Percentiles rank a stretch among this genome's conserved stretches.
Conservation (phyloP, 2,888 invertebrate genomes). For the Phengaris alcon region DNA sequence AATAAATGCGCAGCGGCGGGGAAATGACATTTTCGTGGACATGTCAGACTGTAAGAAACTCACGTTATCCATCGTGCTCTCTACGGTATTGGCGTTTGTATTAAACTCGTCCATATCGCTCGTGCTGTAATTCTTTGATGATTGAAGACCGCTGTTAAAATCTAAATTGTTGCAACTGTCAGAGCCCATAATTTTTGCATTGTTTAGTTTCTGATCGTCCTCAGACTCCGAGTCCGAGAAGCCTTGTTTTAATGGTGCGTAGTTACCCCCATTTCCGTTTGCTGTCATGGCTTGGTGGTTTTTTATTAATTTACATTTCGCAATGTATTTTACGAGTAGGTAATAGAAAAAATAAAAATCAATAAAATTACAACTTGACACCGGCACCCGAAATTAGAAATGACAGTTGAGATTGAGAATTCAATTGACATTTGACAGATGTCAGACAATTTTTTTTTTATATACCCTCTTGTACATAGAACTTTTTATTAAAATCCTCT, state of each 20-base stretch:
- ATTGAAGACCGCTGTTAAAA: slow-evolving; percentile 68
- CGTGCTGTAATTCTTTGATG: slow-evolving; percentile 67
- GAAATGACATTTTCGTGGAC: slow-evolving; percentile 81
- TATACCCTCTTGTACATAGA: no score
- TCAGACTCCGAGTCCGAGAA: slow-evolving; percentile 89
- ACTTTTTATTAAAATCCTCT: no score
- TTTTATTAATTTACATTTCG: slow-evolving; percentile 36
- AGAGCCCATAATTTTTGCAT: slow-evolving; percentile 57
- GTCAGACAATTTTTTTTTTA: neutral
- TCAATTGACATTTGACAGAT: neutral
- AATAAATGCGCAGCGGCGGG: slow-evolving; percentile 84
- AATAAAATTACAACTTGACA: slow-evolving; percentile 3
- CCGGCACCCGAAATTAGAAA: neutral
- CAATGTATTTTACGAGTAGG: neutral
- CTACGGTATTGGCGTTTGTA: slow-evolving; percentile 68
- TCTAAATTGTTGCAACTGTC: slow-evolving; percentile 70
- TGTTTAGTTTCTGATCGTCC: slow-evolving; percentile 78
- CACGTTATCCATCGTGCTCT: slow-evolving; percentile 73
- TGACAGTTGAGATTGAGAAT: neutral
- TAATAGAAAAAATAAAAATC: slow-evolving; percentile 21
- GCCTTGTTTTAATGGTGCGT: slow-evolving; percentile 87
- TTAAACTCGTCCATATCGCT: slow-evolving; percentile 74
- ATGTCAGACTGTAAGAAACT: slow-evolving; percentile 71
- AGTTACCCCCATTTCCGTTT: slow-evolving; percentile 77
- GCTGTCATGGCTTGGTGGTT: slow-evolving; percentile 58